A percentile compares a stretch with the other conserved stretches of the same genome.
Evolutionary conservation across 2,113 vertebrate genomes (phyloP).

Genomic region (Mastomys natalensis): DNA sequence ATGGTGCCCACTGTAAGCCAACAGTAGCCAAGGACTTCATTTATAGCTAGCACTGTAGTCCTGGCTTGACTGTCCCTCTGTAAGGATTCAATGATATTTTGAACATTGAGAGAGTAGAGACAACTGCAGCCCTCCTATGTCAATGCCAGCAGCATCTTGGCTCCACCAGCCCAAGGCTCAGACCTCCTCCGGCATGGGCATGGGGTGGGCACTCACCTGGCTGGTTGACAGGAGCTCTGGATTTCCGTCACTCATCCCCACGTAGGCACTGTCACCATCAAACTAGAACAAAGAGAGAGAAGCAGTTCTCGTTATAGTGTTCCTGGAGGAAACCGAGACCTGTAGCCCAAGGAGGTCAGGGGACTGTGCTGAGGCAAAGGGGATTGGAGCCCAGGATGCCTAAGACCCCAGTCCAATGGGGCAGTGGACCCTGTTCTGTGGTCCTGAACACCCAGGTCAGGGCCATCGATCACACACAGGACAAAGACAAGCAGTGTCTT

Average conservation of each 20-base stretch:
- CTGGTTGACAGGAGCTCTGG: conserved; percentile 97
- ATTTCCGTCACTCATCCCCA: conserved; percentile 96
- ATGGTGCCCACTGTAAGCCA: neutral
- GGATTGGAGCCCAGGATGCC: neutral
- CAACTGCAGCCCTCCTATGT: neutral
- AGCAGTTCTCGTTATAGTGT: conserved; percentile 65
- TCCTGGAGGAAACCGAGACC: neutral
- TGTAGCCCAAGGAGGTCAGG: neutral
- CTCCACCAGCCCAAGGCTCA: conserved; percentile 21
- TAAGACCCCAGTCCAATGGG: neutral
- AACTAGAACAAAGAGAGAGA: conserved; percentile 91
- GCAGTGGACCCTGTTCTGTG: neutral
- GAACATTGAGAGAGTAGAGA: neutral
- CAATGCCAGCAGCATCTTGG: neutral
- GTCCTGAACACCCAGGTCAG: neutral
- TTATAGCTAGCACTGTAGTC: neutral
- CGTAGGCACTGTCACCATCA: conserved; percentile 99
- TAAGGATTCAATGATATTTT: neutral
- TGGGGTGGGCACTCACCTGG: conserved; percentile 90
- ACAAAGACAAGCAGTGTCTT: neutral
- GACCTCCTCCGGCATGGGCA: neutral
- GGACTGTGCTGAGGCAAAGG: neutral
- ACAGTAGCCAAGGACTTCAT: neutral
- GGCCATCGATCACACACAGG: neutral
- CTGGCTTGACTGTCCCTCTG: neutral